Evolutionary conservation across 2,113 vertebrate species (phyloP).

Genomic region (Protobothrops flavoviridis): DNA sequence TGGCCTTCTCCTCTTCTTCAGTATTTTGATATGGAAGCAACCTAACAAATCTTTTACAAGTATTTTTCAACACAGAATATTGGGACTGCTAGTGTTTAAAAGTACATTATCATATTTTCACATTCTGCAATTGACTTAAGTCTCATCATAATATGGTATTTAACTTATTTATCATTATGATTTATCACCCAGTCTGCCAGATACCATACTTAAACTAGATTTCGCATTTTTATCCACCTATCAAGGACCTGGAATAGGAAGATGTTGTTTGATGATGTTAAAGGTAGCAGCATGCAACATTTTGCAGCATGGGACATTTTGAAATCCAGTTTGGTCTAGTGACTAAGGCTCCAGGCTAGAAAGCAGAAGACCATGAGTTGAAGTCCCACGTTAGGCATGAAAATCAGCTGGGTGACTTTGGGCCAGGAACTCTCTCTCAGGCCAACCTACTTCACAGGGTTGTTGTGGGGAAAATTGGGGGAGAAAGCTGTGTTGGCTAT

Average conservation of each 20-base stretch:
- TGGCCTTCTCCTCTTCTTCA: background rate
- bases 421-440: background rate
- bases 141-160: background rate
- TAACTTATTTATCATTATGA: background rate
- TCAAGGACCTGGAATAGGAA: background rate
- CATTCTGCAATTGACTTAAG: background rate
- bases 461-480: background rate
- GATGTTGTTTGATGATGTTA: background rate
- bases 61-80: background rate
- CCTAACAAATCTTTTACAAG: background rate
- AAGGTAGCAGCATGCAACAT: background rate
- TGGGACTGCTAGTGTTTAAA: background rate
- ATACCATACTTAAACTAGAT: background rate
- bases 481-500: background rate
- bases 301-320: background rate
- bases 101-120: background rate
- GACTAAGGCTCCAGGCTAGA: background rate
- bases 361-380: background rate
- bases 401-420: background rate
- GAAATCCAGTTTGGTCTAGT: background rate
- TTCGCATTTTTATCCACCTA: background rate
- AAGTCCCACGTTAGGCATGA: background rate
- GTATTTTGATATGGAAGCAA: background rate
- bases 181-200: background rate
- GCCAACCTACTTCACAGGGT: background rate